These are phyloP conservation scores for Chironomus tepperi DNA, from an alignment of 1,140 invertebrate genomes.

Conservation along the genomic window DNA sequence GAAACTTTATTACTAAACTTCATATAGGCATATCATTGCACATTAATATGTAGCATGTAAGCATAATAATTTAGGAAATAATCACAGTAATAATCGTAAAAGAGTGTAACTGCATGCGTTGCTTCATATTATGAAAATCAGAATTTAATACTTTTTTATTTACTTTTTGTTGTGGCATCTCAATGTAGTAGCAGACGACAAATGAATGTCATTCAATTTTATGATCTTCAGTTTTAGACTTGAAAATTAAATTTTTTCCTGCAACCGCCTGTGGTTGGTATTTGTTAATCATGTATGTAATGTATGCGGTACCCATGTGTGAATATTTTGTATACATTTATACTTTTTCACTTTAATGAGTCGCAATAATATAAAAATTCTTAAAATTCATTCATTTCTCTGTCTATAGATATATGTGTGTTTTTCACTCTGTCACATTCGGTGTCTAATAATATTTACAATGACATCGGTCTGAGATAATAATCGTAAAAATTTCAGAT, in stretches of 20 bases:
- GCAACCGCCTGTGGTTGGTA: not conserved
- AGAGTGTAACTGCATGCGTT: constrained; percentile 6
- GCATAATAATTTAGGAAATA: constrained; percentile 16
- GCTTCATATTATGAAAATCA: constrained; percentile 14
- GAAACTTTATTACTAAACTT: not conserved
- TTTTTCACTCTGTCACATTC: too few species aligned
- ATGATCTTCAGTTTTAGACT: constrained; percentile 15
- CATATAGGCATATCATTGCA: not conserved
- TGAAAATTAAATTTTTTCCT: constrained; percentile 18
- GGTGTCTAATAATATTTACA: too few species aligned
- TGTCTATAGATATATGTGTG: too few species aligned
- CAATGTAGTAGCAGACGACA: not conserved
- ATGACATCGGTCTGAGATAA: too few species aligned
- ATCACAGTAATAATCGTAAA: constrained; percentile 22
- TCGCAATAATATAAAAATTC: too few species aligned
- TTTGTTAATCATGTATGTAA: constrained; percentile 19
- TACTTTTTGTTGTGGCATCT: not conserved
- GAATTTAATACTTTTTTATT: constrained; percentile 12
- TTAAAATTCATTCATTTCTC: too few species aligned
- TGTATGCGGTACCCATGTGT: constrained; percentile 11
- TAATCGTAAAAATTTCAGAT: too few species aligned
- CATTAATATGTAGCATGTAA: constrained; percentile 14
- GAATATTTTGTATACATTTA: not conserved
- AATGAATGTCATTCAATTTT: constrained; percentile 20
- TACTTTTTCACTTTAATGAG: too few species aligned